Evolutionary conservation across 2,888 invertebrate genomes (phyloP).

Genomic region (Ophonus ardosiacus): DNA sequence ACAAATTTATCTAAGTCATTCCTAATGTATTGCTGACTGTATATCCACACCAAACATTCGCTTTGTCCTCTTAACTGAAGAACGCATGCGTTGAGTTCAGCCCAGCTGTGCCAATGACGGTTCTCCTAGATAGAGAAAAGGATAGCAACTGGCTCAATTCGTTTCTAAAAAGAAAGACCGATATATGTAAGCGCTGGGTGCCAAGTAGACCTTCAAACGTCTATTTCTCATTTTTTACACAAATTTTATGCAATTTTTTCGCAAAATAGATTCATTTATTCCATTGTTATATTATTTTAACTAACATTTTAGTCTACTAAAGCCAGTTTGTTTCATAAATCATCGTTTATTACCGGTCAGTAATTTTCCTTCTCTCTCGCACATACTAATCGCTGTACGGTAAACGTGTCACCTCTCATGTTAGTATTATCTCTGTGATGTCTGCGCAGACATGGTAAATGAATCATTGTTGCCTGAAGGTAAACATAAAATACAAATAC

Average conservation of each 20-base stretch:
- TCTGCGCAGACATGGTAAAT: conserved; percentile 34
- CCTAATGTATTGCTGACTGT: conserved; percentile 79
- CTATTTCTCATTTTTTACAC: no score
- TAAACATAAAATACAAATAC: conserved; percentile 5
- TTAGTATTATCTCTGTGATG: neutral
- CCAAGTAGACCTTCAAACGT: no score
- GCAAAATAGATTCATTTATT: no score
- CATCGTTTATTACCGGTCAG: no score
- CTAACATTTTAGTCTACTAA: no score
- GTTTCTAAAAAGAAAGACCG: neutral
- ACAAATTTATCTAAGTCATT: conserved; percentile 77
- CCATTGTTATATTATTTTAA: no score
- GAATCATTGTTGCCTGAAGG: conserved; percentile 40
- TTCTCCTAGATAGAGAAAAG: neutral
- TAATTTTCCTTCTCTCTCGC: neutral
- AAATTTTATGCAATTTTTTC: no score
- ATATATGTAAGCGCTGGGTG: neutral
- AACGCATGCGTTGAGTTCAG: conserved; percentile 77
- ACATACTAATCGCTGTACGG: neutral
- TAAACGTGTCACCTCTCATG: neutral
- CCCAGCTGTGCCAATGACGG: conserved; percentile 8
- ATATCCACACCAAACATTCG: conserved; percentile 77
- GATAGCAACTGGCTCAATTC: neutral
- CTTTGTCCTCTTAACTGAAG: conserved; percentile 78
- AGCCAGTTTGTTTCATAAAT: no score